Base-by-base conservation (phyloP, 2,113 vertebrate genomes). In the Taurulus bubalis region DNA sequence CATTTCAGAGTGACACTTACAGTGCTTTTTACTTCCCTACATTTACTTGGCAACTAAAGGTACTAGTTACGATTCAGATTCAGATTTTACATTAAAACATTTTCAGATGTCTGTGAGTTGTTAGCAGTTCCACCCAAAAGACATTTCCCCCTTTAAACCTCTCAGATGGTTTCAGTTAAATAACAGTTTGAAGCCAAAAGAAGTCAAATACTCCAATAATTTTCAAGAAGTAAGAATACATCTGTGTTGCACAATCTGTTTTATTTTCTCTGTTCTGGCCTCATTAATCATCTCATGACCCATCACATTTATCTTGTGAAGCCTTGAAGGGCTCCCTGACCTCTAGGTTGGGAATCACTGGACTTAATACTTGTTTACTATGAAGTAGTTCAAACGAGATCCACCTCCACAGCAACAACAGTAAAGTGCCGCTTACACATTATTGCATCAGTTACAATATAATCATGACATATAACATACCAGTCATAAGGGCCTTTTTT, bases 131-230 rank as follows among this genome's bases (percentile, higher is more conserved):
- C 40, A 51, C 30, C 40, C 32, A 34, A 49, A 74, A 47, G 0
- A 51, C 28, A 24, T 38, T 38, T 26, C 10, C 49, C 32, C 62
- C 18, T 30, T 36, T 11, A 56, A 58, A 18, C 20, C 6, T 58
- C 20, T 32, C 34, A 42, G 3, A 30, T 56, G 63, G 36, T 67
- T 76, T 76, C 38, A 58, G 38, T 76, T 76, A 32, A 2, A 56
- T 32, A 2, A 66, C 11, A n/a, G 30, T 49, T 24, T 75, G 18
- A 45, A 56, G 34, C 73, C 47, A 55, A 40, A 65, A 55, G 4
- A 55, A 53, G 34, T 28, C 1, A 65, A 66, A 75, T 6, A 1
- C 6, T 36, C n/a, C 18, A 56, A 32, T 32, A 24, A 18, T 58
- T 76, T 10, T 65, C 36, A 53, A 53, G 64, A 15, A 26, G 11